Percentiles rank a stretch among this genome's conserved stretches.
These are phyloP conservation scores for Acarapis woodi DNA, from an alignment of 1,140 invertebrate genomes.

Conservation along the genomic window DNA sequence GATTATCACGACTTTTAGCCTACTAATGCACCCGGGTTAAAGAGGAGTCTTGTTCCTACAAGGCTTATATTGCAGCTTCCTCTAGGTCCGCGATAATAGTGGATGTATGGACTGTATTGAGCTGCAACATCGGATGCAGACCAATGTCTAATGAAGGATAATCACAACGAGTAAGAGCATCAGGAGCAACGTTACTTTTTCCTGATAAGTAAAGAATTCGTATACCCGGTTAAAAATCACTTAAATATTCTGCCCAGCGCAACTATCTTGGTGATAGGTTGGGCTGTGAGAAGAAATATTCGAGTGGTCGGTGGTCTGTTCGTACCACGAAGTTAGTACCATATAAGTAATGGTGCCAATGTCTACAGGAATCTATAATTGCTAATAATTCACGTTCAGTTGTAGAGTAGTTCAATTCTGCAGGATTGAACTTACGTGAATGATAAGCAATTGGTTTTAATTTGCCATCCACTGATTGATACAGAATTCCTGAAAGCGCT, in stretches of 20 bases:
- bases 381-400: conserved; percentile 24
- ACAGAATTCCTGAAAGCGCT: neutral
- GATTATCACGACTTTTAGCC: too few relatives aligned
- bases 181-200: neutral
- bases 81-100: too few relatives aligned
- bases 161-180: conserved; percentile 1
- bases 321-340: conserved; percentile 18
- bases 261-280: conserved; percentile 1
- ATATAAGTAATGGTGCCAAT: conserved; percentile 23
- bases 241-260: conserved; percentile 3
- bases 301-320: conserved; percentile 23
- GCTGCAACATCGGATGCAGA: too few relatives aligned
- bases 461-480: neutral
- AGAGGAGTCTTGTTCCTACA: too few relatives aligned
- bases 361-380: conserved; percentile 20
- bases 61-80: too few relatives aligned
- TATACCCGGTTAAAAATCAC: conserved; percentile 1
- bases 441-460: conserved; percentile 17
- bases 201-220: conserved; percentile 6
- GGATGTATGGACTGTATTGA: too few relatives aligned
- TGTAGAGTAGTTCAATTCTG: conserved; percentile 23
- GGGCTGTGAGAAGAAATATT: conserved; percentile 16
- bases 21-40: too few relatives aligned
- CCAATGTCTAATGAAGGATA: neutral
- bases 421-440: neutral